These are phyloP conservation scores for Spea bombifrons DNA, from an alignment of 2,113 vertebrate species.

Conservation along the genomic window DNA sequence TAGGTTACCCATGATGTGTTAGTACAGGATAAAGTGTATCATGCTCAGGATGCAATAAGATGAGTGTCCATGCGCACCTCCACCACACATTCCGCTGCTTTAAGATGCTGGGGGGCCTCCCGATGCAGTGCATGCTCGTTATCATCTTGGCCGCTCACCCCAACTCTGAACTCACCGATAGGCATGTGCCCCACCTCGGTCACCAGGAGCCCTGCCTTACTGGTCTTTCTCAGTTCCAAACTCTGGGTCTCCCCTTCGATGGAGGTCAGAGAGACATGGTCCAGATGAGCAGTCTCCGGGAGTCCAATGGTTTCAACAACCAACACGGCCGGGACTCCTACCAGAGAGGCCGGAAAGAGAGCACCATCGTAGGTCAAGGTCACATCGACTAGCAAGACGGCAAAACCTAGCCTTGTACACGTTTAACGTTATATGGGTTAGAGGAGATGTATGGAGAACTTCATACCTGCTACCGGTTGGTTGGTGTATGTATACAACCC, in stretches of 20 bases:
- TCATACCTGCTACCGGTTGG: slow-evolving; percentile 74
- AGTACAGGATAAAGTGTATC: slow-evolving; percentile 25
- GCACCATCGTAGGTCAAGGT: neutral
- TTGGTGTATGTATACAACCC: slow-evolving; percentile 73
- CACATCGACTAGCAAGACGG: neutral
- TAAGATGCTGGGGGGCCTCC: slow-evolving; percentile 49
- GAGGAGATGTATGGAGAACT: neutral
- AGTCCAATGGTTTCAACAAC: slow-evolving; percentile 48
- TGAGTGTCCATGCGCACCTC: slow-evolving; percentile 49
- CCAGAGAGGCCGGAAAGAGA: neutral
- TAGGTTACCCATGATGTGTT: neutral
- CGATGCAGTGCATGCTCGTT: slow-evolving; percentile 49
- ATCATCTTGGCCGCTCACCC: slow-evolving; percentile 60
- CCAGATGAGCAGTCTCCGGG: slow-evolving; percentile 17
- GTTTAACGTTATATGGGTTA: too few relatives aligned
- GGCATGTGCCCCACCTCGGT: slow-evolving; percentile 52
- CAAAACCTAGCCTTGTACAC: too few relatives aligned
- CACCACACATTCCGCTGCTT: slow-evolving; percentile 47
- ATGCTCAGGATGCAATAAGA: neutral
- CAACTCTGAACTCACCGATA: slow-evolving; percentile 64
- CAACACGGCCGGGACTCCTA: slow-evolving; percentile 51
- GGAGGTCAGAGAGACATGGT: slow-evolving; percentile 21
- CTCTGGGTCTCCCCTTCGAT: slow-evolving; percentile 2
- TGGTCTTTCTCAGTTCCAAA: slow-evolving; percentile 42
- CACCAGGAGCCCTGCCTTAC: slow-evolving; percentile 9